Evolutionary conservation across 2,888 invertebrate genomes (phyloP), one percentile per base, ranked within the genome.

Genomic region (Chalcosyrphus nemorum): DNA sequence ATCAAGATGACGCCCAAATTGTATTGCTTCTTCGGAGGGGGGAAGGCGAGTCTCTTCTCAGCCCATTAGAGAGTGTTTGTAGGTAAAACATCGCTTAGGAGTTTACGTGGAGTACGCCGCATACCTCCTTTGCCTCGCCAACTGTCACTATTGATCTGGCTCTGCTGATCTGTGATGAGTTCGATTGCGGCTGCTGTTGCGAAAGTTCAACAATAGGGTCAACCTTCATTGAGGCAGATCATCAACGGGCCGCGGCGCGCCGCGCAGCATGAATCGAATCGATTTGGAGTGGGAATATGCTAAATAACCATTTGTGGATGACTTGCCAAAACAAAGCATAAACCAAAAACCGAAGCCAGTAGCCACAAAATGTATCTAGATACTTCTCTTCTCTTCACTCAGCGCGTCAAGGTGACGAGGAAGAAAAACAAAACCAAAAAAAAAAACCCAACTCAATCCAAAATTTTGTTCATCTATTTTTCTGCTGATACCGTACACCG

Each of bases 271-370:
- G 77, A 78, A 74, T 78, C 82, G 74, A 84, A 78, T 84, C 82
- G 63, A 84, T 84, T 84, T 47, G 27, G 68, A 41, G 70, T 45
- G 78, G 78, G 68, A 84, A 74, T 78, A 84, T 84, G 78, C 82
- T 84, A 81, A 84, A 86, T 86, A 87, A 86, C 87, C 86, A 87
- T 87, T 87, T 87, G 86, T 86, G 86, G 78, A 86, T 86, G 87
- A 87, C 86, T 87, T 84, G 86, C 86, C 77, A 78, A 72, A 86
- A 65, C 38, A 7, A 19, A 17, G 68, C 13, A 82, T 74, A 78
- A 72, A 86, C 57, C 38, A 7, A 19, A 17, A 61, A 11, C 19
- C n/a, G 13, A 50, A 17, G 57, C 41, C 50, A 59, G 65, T 71
- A 70, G 35, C 65, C 5, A 29, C 17, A 3, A 1, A n/a, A n/a